Evolutionary conservation across 2,888 invertebrate species (phyloP), one percentile per base, ranked within the genome.

Genomic region (Cremastobaeus sp.): DNA sequence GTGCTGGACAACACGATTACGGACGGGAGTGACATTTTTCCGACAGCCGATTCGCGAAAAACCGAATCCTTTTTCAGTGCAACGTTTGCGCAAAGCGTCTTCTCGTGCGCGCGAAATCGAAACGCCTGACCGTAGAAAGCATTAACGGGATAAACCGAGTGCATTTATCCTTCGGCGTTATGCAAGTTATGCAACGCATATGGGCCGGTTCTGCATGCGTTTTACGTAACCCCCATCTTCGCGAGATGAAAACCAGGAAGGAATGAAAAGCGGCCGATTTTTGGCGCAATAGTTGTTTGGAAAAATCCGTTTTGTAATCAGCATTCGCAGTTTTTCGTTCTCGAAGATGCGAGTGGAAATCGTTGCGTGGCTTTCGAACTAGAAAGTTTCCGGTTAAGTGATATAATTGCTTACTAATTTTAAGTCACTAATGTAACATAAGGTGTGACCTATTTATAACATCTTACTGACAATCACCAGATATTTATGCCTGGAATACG

Each of bases 161-260:
- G 64, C 77, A 50, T 69, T 71, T 76, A 71, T 74, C 59, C 70
- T 54, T 74, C 59, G 65, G 57, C 50, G 60, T 78, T 77, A 72
- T 77, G 71, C 76, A 72, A 55, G 72, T 80, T 80, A 75, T 76
- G 76, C 60, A 79, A 80, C 66, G 43, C 48, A 32, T 34, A 45
- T 55, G 34, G 30, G 55, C 43, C 47, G 54, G 39, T 60, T 45
- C 66, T 59, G 60, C 60, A 66, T 59, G 70, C 70, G 62, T 60
- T 68, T 78, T 78, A 76, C 70, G 77, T 76, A 78, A 78, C 60
- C 34, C 17, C 66, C n/a, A 35, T 78, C 73, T 55, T 60, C 68
- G 60, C 69, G 70, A 62, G 60, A 43, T 45, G 28, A 32, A 52
- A 71, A 55, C 47, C 50, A 64, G 64, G 73, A 62, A 55, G 62